Conservation (phyloP, 2,888 invertebrate genomes). For the Troides aeacus region DNA sequence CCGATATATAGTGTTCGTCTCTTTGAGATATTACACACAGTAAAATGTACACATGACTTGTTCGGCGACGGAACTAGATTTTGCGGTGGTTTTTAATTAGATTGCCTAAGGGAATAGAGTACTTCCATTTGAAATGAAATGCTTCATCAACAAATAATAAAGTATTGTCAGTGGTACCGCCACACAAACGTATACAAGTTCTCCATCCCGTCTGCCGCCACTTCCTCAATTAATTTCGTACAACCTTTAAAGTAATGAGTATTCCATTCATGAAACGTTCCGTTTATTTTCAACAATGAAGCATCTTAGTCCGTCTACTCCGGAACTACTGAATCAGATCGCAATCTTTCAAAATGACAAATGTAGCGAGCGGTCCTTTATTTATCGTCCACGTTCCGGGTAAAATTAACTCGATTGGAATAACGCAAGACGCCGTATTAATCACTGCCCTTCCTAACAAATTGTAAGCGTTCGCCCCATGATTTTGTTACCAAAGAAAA, state of each 20-base stretch:
- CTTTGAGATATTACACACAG: too few relatives aligned
- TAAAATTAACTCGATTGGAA: slow-evolving; percentile 70
- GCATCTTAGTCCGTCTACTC: slow-evolving; percentile 32
- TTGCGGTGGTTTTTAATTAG: too few relatives aligned
- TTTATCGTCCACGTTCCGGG: slow-evolving; percentile 56
- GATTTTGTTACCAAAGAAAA: slow-evolving; percentile 36
- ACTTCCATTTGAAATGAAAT: background rate
- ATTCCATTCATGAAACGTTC: slow-evolving; percentile 21
- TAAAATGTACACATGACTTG: too few relatives aligned
- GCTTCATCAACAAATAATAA: background rate
- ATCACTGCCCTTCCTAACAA: slow-evolving; percentile 66
- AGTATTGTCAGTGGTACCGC: background rate
- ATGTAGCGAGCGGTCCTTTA: slow-evolving; percentile 54
- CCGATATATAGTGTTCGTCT: too few relatives aligned
- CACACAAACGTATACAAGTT: background rate
- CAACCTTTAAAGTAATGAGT: slow-evolving; percentile 6
- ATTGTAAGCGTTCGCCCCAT: slow-evolving; percentile 57
- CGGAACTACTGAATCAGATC: slow-evolving; percentile 65
- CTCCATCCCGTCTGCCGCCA: background rate
- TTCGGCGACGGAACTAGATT: too few relatives aligned
- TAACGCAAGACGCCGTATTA: slow-evolving; percentile 66
- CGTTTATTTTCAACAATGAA: slow-evolving; percentile 28
- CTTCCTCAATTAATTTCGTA: slow-evolving; percentile 2
- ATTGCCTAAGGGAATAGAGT: background rate
- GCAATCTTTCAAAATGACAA: slow-evolving; percentile 70